Evolutionary conservation across 2,888 invertebrate species (phyloP).

Genomic region (Tolmerus cingulatus): DNA sequence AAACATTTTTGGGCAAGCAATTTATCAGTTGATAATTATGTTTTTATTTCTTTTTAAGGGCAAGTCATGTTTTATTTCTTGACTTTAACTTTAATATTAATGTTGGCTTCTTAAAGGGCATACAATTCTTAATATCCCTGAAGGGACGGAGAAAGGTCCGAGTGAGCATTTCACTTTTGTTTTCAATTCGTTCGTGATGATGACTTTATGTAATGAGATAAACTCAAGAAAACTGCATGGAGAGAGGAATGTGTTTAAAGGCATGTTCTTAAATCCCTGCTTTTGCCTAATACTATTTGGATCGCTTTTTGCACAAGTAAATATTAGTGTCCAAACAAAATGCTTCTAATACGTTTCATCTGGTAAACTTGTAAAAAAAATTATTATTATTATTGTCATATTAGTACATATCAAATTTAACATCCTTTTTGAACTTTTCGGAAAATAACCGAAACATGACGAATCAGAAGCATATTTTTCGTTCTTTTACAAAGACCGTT

Average conservation of each 20-base stretch:
- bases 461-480: neutral
- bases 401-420: neutral
- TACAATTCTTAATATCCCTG: constrained; percentile 74
- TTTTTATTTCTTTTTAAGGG: constrained; percentile 94
- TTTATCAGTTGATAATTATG: constrained; percentile 95
- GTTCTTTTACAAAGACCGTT: neutral
- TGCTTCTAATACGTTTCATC: neutral
- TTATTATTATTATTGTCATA: too few species aligned
- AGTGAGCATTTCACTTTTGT: constrained; percentile 98
- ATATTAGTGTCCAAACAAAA: neutral
- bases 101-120: constrained; percentile 71
- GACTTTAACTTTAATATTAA: neutral
- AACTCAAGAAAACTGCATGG: constrained; percentile 99
- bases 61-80: constrained; percentile 64
- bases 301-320: constrained; percentile 91
- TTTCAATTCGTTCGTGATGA: constrained; percentile 99
- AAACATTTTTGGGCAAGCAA: constrained; percentile 96
- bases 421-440: constrained; percentile 52
- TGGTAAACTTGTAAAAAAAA: neutral
- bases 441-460: neutral
- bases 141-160: constrained; percentile 79
- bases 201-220: constrained; percentile 99
- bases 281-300: constrained; percentile 98
- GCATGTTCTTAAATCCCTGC: constrained; percentile 96
- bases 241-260: constrained; percentile 96